Base-by-base conservation (phyloP, 1,140 invertebrate genomes). In the Drosophila melanica region DNA sequence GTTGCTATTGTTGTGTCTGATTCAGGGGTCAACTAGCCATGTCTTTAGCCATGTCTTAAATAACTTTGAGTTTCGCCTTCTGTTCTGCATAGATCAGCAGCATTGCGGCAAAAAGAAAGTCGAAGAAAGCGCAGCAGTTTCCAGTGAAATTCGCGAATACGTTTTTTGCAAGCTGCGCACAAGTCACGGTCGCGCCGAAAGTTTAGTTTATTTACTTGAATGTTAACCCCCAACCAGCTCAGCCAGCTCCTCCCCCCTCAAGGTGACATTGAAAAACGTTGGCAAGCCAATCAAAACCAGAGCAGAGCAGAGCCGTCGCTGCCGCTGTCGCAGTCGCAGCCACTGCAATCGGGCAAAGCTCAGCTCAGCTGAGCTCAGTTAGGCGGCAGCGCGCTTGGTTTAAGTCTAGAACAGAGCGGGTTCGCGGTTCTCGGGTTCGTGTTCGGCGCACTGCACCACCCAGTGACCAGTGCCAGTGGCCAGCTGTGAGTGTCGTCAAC, bases 121-220 rank as follows among this genome's bases (percentile, higher is more conserved):
- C 50, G 51, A 80, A 80, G 75, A 77, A 90, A 89, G 87, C 69
- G 53, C 80, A 70, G 70, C 74, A 78, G 54, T 71, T 80, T 85
- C 80, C 48, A 73, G 74, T 67, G 85, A 89, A 89, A 89, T 84
- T 27, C 27, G 27, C 6, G 27, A 27, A 27, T 27, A 71, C 20
- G 39, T 69, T 86, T 90, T 90, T 67, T 90, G 90, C 90, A 54
- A 85, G 68, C 75, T 66, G 59, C 37, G 81, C 84, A 90, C 39
- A 90, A 90, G 79, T 91, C 90, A 90, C 66, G 90, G 85, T 75
- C 81, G 50, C 53, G 39, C 57, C 48, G 35, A 73, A 55, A 74
- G 67, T 65, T 70, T 70, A 79, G 84, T 82, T 87, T 86, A 70
- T 81, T 82, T 82, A 79, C 82, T 79, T 77, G 57, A 14, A 35